phyloP scores from a whole-genome alignment of 2,113 vertebrate genomes.

The Grantiella picta region DNA sequence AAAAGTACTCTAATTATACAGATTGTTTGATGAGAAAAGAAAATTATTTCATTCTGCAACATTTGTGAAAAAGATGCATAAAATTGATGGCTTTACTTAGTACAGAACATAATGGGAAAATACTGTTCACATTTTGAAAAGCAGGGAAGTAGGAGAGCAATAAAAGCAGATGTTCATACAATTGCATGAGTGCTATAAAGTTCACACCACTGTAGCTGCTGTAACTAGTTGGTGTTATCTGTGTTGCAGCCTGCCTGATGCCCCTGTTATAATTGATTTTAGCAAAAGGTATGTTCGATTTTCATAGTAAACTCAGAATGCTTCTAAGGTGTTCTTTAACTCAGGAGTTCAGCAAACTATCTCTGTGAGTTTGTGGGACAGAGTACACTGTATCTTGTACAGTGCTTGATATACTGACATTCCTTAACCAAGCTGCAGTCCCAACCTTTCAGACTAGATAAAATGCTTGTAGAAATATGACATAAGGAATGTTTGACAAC shows the following conservation, averaged over 20 bases:
- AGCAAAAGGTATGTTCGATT: background rate
- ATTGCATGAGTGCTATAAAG: background rate
- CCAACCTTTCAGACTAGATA: background rate
- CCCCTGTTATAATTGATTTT: background rate
- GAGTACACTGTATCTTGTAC: background rate
- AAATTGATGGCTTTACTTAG: slow-evolving; percentile 47
- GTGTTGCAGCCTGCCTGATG: background rate
- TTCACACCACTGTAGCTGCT: background rate
- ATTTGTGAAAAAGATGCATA: slow-evolving; percentile 37
- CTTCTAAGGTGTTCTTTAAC: background rate
- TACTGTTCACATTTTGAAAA: slow-evolving; percentile 55
- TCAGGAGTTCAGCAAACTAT: background rate
- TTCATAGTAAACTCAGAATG: background rate
- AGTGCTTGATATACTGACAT: background rate
- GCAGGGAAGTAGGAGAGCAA: slow-evolving; percentile 28
- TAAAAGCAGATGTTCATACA: slow-evolving; percentile 66
- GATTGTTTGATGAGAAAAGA: slow-evolving; percentile 68
- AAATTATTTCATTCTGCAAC: slow-evolving; percentile 61
- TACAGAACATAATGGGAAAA: slow-evolving; percentile 49
- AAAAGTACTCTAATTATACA: slow-evolving; percentile 61
- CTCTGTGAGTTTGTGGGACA: background rate
- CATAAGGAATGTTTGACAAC: background rate
- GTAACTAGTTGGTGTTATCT: background rate
- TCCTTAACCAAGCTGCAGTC: background rate
- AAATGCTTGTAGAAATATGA: background rate